Evolutionary conservation across 2,888 invertebrate genomes (phyloP).

Genomic region (Lampropteryx suffumata): DNA sequence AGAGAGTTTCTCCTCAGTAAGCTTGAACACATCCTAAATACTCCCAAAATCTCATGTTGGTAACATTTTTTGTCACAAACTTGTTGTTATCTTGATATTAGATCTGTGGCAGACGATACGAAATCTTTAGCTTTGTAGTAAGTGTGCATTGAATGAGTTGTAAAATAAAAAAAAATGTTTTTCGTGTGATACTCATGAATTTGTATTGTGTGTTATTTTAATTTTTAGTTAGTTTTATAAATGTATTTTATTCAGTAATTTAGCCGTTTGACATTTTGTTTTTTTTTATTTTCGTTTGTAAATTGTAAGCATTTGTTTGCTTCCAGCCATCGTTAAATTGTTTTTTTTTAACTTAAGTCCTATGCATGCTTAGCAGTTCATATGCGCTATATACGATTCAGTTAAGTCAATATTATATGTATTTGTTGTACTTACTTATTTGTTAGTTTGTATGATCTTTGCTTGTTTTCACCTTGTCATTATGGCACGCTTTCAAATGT

Average conservation of each 20-base stretch:
- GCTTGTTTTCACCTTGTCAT: conserved; percentile 65
- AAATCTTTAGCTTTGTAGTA: conserved; percentile 1
- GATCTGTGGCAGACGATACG: background rate
- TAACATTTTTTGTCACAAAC: no score
- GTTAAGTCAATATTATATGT: conserved; percentile 64
- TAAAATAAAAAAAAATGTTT: conserved; percentile 39
- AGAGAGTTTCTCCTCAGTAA: no score
- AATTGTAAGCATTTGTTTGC: conserved; percentile 84
- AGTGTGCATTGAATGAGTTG: conserved; percentile 42
- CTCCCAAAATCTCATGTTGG: no score
- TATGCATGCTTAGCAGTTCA: conserved; percentile 83
- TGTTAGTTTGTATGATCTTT: conserved; percentile 64
- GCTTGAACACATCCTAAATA: no score
- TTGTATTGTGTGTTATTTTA: conserved; percentile 56
- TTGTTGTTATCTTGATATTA: no score
- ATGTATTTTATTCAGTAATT: conserved; percentile 34
- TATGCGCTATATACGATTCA: conserved; percentile 72
- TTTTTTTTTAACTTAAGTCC: conserved; percentile 56
- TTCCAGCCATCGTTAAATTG: conserved; percentile 65
- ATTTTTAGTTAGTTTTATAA: conserved; percentile 45
- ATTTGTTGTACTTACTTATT: conserved; percentile 80
- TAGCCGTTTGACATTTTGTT: conserved; percentile 47
- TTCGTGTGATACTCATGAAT: conserved; percentile 59
- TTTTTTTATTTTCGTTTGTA: conserved; percentile 65
- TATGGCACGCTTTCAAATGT: conserved; percentile 82